Conservation (phyloP, 1,140 invertebrate genomes). For the Bombyx mandarina region DNA sequence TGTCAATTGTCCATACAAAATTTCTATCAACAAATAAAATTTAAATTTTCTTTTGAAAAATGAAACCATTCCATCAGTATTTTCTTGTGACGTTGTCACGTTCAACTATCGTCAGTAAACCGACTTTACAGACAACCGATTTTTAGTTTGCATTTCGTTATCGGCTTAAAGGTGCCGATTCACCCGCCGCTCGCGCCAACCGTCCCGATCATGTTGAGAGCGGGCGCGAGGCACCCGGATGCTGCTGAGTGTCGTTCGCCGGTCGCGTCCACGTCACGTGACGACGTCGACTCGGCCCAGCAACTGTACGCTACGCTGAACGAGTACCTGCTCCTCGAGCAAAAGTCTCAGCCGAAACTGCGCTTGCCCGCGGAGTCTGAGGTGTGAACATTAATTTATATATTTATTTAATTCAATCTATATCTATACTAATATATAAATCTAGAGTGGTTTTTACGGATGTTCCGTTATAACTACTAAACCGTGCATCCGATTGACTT, state of each 20-base stretch:
- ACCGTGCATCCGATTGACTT: too few species aligned
- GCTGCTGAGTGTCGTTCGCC: constrained; percentile 27
- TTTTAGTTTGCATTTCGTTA: too few species aligned
- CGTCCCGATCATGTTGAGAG: constrained; percentile 54
- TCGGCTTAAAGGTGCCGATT: constrained; percentile 48
- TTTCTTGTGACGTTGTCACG: too few species aligned
- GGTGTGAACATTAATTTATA: constrained; percentile 35
- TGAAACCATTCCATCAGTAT: too few species aligned
- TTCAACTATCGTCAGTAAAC: too few species aligned
- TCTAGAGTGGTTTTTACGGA: too few species aligned
- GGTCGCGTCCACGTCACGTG: constrained; percentile 21
- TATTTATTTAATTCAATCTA: not conserved
- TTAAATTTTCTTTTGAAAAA: too few species aligned
- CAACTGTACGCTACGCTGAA: constrained; percentile 74
- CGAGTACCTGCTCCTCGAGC: constrained; percentile 77
- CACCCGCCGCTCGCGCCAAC: constrained; percentile 48
- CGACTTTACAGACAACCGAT: too few species aligned
- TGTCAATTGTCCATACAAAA: too few species aligned
- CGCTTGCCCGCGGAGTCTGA: constrained; percentile 73
- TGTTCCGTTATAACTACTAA: too few species aligned
- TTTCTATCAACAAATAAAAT: too few species aligned
- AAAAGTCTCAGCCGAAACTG: constrained; percentile 79
- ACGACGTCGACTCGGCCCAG: constrained; percentile 23
- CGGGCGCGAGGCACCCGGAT: constrained; percentile 61
- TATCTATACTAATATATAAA: too few species aligned